A percentile compares a stretch with the other conserved stretches of the same genome.
Evolutionary conservation across 2,888 invertebrate genomes (phyloP).

Genomic region (Athalia cordata): DNA sequence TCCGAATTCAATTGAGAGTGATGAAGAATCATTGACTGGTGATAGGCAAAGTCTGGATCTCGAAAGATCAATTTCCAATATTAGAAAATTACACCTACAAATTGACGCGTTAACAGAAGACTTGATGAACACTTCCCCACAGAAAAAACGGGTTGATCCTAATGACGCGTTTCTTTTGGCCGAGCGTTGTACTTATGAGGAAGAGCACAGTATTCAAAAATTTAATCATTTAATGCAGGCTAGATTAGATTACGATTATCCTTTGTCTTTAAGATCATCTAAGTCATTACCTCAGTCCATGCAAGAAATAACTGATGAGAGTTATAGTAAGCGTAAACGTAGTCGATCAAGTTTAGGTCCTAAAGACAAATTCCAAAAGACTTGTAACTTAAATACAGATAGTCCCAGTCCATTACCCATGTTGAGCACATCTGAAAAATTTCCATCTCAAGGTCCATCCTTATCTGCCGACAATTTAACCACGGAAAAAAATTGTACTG

Average conservation of each 20-base stretch:
- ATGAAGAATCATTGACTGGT: constrained; percentile 26
- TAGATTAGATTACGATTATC: constrained; percentile 26
- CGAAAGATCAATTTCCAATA: constrained; percentile 51
- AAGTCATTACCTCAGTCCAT: constrained; percentile 3
- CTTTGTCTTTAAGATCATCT: not conserved
- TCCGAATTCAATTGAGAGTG: not conserved
- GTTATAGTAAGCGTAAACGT: not conserved
- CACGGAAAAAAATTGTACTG: constrained; percentile 16
- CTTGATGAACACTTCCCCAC: constrained; percentile 20
- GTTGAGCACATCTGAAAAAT: not conserved
- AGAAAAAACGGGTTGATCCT: constrained; percentile 28
- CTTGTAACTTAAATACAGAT: constrained; percentile 14
- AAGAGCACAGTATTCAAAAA: constrained; percentile 52
- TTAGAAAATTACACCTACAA: constrained; percentile 50
- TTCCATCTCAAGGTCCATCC: constrained; percentile 26
- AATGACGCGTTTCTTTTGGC: constrained; percentile 61
- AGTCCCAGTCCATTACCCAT: constrained; percentile 5
- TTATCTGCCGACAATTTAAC: constrained; percentile 26
- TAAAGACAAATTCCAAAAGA: constrained; percentile 39
- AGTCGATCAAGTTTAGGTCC: constrained; percentile 30
- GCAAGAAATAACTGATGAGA: constrained; percentile 30
- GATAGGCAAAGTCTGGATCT: constrained; percentile 45
- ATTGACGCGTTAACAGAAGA: constrained; percentile 51
- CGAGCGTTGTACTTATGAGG: constrained; percentile 58
- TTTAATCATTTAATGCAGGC: constrained; percentile 19